These are phyloP conservation scores for Callaeas wilsoni DNA, from an alignment of 2,113 vertebrate species.

Conservation along the genomic window DNA sequence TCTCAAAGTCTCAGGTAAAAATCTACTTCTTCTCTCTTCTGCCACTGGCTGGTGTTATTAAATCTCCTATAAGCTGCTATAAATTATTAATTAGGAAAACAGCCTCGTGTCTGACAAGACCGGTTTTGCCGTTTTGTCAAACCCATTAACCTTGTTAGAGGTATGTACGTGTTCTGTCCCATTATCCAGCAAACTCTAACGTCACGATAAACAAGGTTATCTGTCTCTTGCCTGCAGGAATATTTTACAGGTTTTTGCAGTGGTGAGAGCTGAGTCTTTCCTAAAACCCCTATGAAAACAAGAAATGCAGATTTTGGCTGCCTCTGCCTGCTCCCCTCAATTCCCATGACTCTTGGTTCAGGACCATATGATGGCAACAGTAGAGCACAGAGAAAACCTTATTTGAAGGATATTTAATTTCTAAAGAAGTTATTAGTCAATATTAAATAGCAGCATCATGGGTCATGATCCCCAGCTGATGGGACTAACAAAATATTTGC, in stretches of 20 bases:
- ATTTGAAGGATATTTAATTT: not conserved
- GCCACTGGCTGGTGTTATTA: not conserved
- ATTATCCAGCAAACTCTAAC: not conserved
- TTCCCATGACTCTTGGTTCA: not conserved
- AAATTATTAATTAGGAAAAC: not conserved
- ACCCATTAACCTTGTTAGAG: not conserved
- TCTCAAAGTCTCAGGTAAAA: not conserved
- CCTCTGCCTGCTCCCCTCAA: not conserved
- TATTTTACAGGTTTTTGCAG: not conserved
- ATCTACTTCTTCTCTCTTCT: not conserved
- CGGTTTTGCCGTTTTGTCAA: not conserved
- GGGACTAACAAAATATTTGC: not conserved
- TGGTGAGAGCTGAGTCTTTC: not conserved
- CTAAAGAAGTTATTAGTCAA: not conserved
- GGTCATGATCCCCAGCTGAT: not conserved
- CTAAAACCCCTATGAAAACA: not conserved
- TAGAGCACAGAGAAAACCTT: not conserved
- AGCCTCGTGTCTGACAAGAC: not conserved
- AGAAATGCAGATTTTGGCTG: not conserved
- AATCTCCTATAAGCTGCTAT: not conserved
- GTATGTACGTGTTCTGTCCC: not conserved
- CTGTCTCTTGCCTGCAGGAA: not conserved
- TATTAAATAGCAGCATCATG: not conserved
- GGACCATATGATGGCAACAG: rapidly evolving
- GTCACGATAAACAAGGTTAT: not conserved